Percentiles rank a stretch among this genome's conserved stretches.
Evolutionary conservation across 1,140 invertebrate genomes (phyloP).

Genomic region (Delia radicum): DNA sequence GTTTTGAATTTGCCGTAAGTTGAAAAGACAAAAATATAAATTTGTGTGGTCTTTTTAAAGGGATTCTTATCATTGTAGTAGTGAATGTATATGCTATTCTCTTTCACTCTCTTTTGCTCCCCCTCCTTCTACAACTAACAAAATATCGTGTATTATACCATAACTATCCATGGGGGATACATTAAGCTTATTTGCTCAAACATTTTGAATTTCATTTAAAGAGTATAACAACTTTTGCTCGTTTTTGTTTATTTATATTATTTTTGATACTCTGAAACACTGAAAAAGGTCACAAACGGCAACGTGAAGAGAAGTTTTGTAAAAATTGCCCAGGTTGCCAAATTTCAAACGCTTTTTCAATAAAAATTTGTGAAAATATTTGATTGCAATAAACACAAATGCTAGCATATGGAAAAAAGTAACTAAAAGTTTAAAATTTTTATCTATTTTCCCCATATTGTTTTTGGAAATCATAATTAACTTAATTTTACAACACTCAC

Average conservation of each 20-base stretch:
- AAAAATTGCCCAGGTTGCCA: conserved; percentile 8
- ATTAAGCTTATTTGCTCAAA: neutral
- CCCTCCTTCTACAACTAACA: too few relatives aligned
- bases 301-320: conserved; percentile 4
- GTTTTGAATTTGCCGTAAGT: neutral
- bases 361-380: neutral
- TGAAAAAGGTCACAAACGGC: conserved; percentile 10
- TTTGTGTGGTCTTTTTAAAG: neutral
- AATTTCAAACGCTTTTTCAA: neutral
- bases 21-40: too few relatives aligned
- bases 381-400: too few relatives aligned
- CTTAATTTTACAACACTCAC: neutral
- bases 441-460: neutral
- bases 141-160: neutral
- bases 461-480: conserved; percentile 14
- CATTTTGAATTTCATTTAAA: neutral
- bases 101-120: neutral
- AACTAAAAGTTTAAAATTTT: too few relatives aligned
- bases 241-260: neutral
- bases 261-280: neutral
- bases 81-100: too few relatives aligned
- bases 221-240: neutral
- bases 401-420: too few relatives aligned
- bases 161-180: neutral
- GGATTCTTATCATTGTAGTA: too few relatives aligned